These are phyloP conservation scores for Malurus melanocephalus DNA, from an alignment of 2,113 vertebrate genomes.

Conservation along the genomic window DNA sequence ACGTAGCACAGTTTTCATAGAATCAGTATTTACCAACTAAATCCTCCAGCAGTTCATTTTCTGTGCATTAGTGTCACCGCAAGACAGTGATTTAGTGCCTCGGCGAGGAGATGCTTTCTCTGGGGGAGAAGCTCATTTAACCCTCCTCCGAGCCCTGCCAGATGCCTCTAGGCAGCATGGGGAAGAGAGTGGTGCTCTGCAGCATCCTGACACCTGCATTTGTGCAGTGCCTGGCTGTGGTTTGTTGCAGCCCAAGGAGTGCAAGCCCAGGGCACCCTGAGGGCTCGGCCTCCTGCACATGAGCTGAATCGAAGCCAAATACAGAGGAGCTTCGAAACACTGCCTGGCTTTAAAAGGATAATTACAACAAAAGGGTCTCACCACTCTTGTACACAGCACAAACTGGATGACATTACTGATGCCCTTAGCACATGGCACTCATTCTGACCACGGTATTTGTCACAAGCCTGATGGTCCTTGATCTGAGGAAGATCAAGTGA, in stretches of 20 bases:
- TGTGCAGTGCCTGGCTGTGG: accelerated
- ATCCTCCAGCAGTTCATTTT: not conserved
- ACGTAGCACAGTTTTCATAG: not conserved
- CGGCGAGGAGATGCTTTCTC: not conserved
- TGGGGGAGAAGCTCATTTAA: not conserved
- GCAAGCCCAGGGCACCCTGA: not conserved
- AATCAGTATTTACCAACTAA: not conserved
- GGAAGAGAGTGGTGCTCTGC: not conserved
- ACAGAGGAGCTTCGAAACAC: not conserved
- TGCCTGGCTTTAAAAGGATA: not conserved
- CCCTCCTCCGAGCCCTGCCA: not conserved
- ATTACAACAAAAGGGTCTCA: not conserved
- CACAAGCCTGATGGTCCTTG: not conserved
- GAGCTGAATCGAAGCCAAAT: not conserved
- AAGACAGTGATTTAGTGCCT: slow-evolving; percentile 8
- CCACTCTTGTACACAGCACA: accelerated
- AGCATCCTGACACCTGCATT: not conserved
- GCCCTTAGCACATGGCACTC: not conserved
- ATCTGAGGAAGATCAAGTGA: not conserved
- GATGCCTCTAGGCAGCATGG: not conserved
- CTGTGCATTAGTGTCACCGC: not conserved
- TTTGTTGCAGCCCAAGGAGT: not conserved
- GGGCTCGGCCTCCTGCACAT: not conserved
- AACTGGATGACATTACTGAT: not conserved
- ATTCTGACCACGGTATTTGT: not conserved